phyloP scores from a whole-genome alignment of 2,888 invertebrate genomes.

The Noctua janthina region DNA sequence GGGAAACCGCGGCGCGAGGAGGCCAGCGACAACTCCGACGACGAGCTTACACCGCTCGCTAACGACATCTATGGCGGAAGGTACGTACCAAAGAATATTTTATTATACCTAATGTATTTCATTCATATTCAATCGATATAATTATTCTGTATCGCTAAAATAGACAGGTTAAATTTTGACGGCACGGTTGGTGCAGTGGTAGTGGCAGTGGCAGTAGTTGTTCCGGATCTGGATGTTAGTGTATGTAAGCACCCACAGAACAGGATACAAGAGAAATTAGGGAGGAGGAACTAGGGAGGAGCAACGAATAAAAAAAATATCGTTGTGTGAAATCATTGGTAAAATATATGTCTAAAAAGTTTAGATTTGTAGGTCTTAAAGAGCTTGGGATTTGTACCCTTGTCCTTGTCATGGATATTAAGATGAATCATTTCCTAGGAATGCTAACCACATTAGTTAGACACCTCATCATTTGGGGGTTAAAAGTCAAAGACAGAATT shows the following conservation, averaged over 20 bases:
- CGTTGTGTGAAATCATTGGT: neutral
- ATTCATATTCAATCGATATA: neutral
- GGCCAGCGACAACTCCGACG: constrained; percentile 95
- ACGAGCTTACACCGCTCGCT: constrained; percentile 96
- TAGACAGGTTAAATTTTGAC: neutral
- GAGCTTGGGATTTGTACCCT: neutral
- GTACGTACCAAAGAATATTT: constrained; percentile 86
- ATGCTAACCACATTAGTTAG: neutral
- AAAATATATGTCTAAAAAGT: neutral
- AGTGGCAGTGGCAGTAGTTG: no score
- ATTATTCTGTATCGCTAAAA: neutral
- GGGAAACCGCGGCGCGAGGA: constrained; percentile 92
- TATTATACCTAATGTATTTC: constrained; percentile 26
- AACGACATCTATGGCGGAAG: constrained; percentile 97
- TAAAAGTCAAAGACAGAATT: constrained; percentile 11
- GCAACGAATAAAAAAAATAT: neutral
- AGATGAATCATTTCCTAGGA: constrained; percentile 15
- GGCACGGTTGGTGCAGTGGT: neutral
- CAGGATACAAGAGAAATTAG: neutral
- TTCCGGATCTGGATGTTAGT: neutral
- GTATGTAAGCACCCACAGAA: neutral
- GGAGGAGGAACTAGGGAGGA: neutral
- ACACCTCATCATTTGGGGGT: neutral
- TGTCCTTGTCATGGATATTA: neutral
- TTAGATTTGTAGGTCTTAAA: neutral